Evolutionary conservation across 2,888 invertebrate genomes (phyloP).

Genomic region (Frankliniella fusca): DNA sequence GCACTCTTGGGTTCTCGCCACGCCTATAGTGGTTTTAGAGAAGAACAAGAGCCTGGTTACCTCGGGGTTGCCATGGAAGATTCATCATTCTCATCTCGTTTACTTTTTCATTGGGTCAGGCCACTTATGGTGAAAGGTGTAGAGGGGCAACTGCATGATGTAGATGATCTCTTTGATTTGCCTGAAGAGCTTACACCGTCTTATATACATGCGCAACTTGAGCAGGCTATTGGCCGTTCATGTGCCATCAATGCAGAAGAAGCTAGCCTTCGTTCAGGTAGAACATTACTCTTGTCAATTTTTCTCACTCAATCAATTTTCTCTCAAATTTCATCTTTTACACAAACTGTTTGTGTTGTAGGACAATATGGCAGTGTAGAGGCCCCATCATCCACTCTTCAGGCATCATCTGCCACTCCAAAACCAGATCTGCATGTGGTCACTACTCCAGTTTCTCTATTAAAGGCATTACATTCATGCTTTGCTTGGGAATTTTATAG

Average conservation of each 20-base stretch:
- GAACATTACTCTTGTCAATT: no score
- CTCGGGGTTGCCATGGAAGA: constrained; percentile 81
- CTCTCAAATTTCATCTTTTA: not conserved
- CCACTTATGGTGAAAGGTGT: constrained; percentile 76
- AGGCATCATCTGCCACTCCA: not conserved
- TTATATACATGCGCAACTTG: constrained; percentile 58
- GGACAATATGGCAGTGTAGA: constrained; percentile 11
- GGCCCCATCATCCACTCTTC: not conserved
- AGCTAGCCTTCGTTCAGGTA: constrained; percentile 27
- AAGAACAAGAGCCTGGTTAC: constrained; percentile 62
- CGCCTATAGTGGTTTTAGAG: constrained; percentile 61
- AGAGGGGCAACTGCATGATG: constrained; percentile 62
- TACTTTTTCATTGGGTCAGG: constrained; percentile 85
- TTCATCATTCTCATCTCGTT: constrained; percentile 61
- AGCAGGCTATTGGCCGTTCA: constrained; percentile 48
- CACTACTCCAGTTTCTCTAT: constrained; percentile 50
- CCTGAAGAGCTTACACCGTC: constrained; percentile 62
- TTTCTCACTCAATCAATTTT: no score
- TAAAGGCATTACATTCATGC: constrained; percentile 66
- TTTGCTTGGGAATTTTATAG: constrained; percentile 80
- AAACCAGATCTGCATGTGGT: constrained; percentile 16
- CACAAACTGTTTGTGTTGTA: not conserved
- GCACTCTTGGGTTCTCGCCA: constrained; percentile 52
- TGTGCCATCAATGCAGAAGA: constrained; percentile 31
- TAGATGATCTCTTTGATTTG: constrained; percentile 80